Base-by-base conservation (phyloP, 2,113 vertebrate species). In the Serinus canaria region DNA sequence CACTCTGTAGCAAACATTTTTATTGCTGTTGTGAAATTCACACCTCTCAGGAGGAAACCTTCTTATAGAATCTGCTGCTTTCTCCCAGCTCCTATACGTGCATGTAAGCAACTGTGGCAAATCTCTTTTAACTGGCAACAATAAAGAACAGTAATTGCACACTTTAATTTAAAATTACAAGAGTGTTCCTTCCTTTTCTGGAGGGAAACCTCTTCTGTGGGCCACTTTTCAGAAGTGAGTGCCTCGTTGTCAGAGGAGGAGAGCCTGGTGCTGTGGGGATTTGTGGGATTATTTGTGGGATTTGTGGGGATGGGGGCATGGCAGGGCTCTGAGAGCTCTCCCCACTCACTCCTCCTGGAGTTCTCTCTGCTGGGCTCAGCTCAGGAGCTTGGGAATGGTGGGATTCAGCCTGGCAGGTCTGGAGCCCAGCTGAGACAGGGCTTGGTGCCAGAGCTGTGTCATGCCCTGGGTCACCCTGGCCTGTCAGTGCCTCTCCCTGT, bases 31-130 rank as follows among this genome's bases (percentile, higher is more conserved):
- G 90, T 94, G 93, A 97, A 97, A 97, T 96, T 97, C 92, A 91
- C 95, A 95, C 96, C 90, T 96, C 96, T 97, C 95, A 58, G 88
- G 93, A 97, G 96, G 94, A 96, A 97, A 96, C 84, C 91, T 92
- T 73, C 94, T 86, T 89, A 91, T 53, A 83, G 94, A 91, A 94
- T 83, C 87, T 77, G 73, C 86, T 39, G 73, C 58, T 91, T 97
- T 63, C 95, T 87, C 94, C 77, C 72, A 70, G 91, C 81, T 68
- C 91, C 80, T 92, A 24, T 90, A 64, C 3, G 47, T 82, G 87
- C 58, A 39, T 66, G 87, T 69, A 86, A 96, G 94, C 90, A 95
- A 94, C 50, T 70, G 92, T 56, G 79, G 90, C 96, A 94, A 94
- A 96, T 95, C 96, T 94, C 87, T 89, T 94, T 91, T 93, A 97